Percentiles rank a stretch among this genome's conserved stretches.
Conservation (phyloP, 1,140 invertebrate species). For the Lasioglossum baleicum region DNA sequence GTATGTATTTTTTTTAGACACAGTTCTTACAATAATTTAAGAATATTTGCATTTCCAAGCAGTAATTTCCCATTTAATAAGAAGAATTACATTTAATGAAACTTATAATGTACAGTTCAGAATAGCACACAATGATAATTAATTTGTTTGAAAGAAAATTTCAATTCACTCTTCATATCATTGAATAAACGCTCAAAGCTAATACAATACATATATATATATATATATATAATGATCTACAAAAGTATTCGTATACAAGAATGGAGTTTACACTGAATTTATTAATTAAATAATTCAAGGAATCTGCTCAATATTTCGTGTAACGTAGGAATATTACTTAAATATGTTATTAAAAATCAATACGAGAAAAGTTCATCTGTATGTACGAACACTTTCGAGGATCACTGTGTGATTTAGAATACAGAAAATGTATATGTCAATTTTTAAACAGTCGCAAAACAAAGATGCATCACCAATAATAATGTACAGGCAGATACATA, state of each 20-base stretch:
- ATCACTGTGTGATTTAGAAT: too few species aligned
- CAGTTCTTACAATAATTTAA: too few species aligned
- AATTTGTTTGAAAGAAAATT: constrained; percentile 11
- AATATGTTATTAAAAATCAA: too few species aligned
- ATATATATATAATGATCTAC: neutral
- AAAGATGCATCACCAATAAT: neutral
- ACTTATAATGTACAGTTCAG: neutral
- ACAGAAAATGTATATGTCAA: neutral
- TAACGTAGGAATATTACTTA: too few species aligned
- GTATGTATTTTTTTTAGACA: neutral
- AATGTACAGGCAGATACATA: neutral
- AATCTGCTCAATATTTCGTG: too few species aligned
- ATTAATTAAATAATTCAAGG: too few species aligned
- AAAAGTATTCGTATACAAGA: too few species aligned
- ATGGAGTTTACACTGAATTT: too few species aligned
- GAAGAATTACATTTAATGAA: neutral
- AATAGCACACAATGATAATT: neutral
- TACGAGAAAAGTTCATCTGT: too few species aligned
- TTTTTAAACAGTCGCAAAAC: constrained; percentile 1
- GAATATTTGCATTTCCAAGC: neutral
- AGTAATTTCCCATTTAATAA: neutral
- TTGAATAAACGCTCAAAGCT: neutral
- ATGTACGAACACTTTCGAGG: too few species aligned
- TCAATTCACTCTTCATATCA: constrained; percentile 2
- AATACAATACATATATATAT: constrained; percentile 12